A percentile compares a stretch with the other conserved stretches of the same genome.
phyloP scores from a whole-genome alignment of 2,113 vertebrate species.

The Catagonus wagneri region DNA sequence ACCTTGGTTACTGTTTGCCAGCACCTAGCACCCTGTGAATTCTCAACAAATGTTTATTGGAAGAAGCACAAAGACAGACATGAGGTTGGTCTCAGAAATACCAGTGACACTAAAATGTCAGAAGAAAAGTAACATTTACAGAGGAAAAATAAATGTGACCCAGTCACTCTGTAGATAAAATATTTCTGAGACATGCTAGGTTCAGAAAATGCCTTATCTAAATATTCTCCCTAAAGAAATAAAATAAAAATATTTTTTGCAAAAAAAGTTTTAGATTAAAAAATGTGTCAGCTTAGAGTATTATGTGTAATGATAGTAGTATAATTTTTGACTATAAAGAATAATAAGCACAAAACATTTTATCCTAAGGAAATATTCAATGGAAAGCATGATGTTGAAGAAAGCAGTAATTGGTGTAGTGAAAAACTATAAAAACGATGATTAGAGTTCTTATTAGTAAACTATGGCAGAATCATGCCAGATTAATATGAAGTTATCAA shows the following conservation, averaged over 20 bases:
- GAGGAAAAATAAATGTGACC: not conserved
- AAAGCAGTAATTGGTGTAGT: not conserved
- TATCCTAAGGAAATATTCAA: not conserved
- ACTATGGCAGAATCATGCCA: not conserved
- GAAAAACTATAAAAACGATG: not conserved
- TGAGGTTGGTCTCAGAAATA: not conserved
- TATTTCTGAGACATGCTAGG: not conserved
- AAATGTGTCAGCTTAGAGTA: not conserved
- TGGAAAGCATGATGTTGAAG: not conserved
- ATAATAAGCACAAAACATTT: not conserved
- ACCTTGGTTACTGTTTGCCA: not conserved
- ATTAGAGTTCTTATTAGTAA: not conserved
- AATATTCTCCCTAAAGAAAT: not conserved
- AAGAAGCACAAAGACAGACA: not conserved
- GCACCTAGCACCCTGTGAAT: not conserved
- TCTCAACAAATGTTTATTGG: not conserved
- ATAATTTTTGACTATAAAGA: not conserved
- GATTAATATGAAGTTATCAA: not conserved
- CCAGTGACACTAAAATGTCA: slow-evolving; percentile 1
- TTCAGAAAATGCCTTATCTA: not conserved
- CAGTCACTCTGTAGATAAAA: not conserved
- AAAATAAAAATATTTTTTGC: not conserved
- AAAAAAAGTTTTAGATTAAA: slow-evolving; percentile 3
- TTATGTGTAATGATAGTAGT: not conserved
- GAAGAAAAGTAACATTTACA: slow-evolving; percentile 24